These are phyloP conservation scores for Homalodisca vitripennis DNA, from an alignment of 1,140 invertebrate species.

Conservation along the genomic window DNA sequence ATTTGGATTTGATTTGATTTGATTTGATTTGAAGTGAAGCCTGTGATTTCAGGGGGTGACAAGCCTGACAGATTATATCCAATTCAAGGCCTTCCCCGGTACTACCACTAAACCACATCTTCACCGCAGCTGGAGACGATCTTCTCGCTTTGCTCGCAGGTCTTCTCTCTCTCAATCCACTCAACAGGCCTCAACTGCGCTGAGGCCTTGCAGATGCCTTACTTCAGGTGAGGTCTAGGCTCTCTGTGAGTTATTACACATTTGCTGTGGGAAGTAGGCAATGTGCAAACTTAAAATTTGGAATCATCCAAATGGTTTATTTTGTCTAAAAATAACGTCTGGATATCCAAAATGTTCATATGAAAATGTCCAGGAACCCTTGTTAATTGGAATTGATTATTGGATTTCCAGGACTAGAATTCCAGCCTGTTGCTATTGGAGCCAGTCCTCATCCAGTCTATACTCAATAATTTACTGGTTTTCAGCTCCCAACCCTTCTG, in stretches of 20 bases:
- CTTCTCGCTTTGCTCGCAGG: slow-evolving; percentile 78
- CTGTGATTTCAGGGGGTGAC: slow-evolving; percentile 78
- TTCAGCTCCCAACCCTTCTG: too few species aligned
- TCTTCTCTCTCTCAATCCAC: slow-evolving; percentile 82
- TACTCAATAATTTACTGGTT: too few species aligned
- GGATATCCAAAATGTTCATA: background rate
- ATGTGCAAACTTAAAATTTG: background rate
- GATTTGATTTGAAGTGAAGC: too few species aligned
- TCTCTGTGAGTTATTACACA: background rate
- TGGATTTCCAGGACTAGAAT: background rate
- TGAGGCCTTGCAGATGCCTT: slow-evolving; percentile 77
- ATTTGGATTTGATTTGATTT: too few species aligned
- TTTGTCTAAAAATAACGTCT: background rate
- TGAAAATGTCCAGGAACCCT: too few species aligned
- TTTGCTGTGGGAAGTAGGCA: background rate
- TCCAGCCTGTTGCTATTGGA: too few species aligned
- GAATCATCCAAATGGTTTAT: background rate
- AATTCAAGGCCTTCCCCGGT: slow-evolving; percentile 84
- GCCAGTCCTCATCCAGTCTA: too few species aligned
- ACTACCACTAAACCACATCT: slow-evolving; percentile 88
- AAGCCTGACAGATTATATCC: slow-evolving; percentile 86
- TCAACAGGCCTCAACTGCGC: slow-evolving; percentile 79
- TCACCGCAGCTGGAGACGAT: slow-evolving; percentile 93
- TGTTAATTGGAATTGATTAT: background rate
- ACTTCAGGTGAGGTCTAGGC: slow-evolving; percentile 63